phyloP scores from a whole-genome alignment of 2,113 vertebrate genomes.

The Ciconia boyciana region DNA sequence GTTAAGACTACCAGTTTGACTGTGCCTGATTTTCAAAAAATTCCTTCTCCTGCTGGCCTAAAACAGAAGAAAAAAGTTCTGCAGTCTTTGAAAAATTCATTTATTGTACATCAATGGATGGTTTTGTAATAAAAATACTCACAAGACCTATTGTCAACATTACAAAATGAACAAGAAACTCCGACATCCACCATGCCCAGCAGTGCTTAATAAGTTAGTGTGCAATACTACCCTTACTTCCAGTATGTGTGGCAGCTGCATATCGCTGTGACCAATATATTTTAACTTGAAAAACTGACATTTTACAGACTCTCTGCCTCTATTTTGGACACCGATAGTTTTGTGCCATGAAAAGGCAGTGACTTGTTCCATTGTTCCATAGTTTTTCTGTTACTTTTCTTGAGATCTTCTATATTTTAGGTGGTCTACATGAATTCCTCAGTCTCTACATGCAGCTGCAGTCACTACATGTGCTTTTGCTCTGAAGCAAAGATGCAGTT shows the following conservation, averaged over 20 bases:
- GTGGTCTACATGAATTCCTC: background rate
- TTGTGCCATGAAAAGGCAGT: background rate
- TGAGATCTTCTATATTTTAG: background rate
- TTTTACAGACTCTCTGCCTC: background rate
- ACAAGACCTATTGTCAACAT: slow-evolving; percentile 1
- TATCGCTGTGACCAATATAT: background rate
- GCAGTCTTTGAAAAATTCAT: slow-evolving; percentile 48
- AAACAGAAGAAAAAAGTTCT: background rate
- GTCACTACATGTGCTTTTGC: background rate
- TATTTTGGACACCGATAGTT: background rate
- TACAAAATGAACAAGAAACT: slow-evolving; percentile 63
- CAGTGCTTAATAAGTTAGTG: slow-evolving; percentile 28
- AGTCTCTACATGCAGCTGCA: background rate
- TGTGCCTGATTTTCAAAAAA: background rate
- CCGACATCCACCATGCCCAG: slow-evolving; percentile 16
- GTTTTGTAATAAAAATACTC: slow-evolving; percentile 58
- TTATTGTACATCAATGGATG: slow-evolving; percentile 58
- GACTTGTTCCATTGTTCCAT: background rate
- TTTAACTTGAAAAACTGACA: background rate
- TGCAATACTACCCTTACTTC: background rate
- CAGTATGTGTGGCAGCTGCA: background rate
- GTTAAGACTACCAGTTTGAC: background rate
- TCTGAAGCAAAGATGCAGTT: background rate
- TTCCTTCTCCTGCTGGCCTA: background rate
- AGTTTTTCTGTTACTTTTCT: background rate